phyloP scores from a whole-genome alignment of 1,140 invertebrate genomes.

The Gonatopus flavifemur region DNA sequence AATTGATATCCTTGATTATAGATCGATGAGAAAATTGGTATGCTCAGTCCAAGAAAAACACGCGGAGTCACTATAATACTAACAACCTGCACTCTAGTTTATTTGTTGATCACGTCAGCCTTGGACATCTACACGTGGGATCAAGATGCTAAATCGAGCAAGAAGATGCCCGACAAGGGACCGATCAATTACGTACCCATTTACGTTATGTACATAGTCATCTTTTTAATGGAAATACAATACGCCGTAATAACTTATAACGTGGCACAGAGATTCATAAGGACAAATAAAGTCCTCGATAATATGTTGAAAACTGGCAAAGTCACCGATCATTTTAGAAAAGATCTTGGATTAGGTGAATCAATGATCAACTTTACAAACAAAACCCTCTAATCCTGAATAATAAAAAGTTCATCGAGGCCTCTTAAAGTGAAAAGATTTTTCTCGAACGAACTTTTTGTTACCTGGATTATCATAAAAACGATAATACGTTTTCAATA shows the following conservation, averaged over 20 bases:
- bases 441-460: too few species aligned
- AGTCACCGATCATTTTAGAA: constrained; percentile 34
- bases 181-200: constrained; percentile 50
- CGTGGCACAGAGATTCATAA: constrained; percentile 42
- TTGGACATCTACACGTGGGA: constrained; percentile 44
- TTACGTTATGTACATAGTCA: constrained; percentile 50
- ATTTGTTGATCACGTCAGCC: constrained; percentile 30
- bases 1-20: constrained; percentile 19
- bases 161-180: constrained; percentile 41
- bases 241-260: constrained; percentile 46
- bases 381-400: too few species aligned
- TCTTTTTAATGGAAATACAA: constrained; percentile 47
- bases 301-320: constrained; percentile 32
- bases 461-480: too few species aligned
- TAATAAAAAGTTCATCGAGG: too few species aligned
- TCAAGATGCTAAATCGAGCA: constrained; percentile 23
- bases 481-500: neutral
- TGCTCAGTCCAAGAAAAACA: constrained; percentile 30
- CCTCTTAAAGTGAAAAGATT: too few species aligned
- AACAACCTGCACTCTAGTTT: constrained; percentile 19
- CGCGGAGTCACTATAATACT: constrained; percentile 32
- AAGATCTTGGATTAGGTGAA: constrained; percentile 39
- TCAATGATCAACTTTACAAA: too few species aligned
- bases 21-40: constrained; percentile 43
- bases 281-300: constrained; percentile 43